Evolutionary conservation across 2,113 vertebrate genomes (phyloP), one percentile per base, ranked within the genome.

Genomic region (Anarhynchus alexandrinus): DNA sequence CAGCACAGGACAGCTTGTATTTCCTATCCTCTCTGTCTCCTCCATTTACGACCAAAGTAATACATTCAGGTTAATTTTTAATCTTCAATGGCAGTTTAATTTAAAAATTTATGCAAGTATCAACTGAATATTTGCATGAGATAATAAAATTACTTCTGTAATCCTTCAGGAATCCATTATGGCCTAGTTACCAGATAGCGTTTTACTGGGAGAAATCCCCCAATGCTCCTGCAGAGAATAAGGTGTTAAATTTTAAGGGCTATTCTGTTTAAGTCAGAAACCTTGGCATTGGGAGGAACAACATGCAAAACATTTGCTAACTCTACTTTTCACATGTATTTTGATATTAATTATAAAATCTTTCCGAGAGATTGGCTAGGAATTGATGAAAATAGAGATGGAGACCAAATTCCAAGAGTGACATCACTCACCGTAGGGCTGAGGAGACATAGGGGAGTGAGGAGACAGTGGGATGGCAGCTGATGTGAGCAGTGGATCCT

Each of bases 391-490:
- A 77, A 64, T 7, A 7, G 23, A 81, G 32, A 5, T 13, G 27
- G 10, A 90, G 27, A 34, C 17, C 11, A 23, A 57, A 51, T n/a
- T 36, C 16, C 47, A 61, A 36, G 9, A 11, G 25, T 0, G 3
- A 1, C 1, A 3, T 49, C 9, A 5, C 29, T 72, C 19, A 20
- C 12, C 9, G 1, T 8, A 20, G 10, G 19, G 29, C 21, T 76
- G 25, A 30, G 34, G 29, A 58, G 36, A 10, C 18, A 15, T 27
- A 47, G 18, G 6, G 7, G 9, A 85, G 9, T 17, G 25, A 74
- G 36, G 42, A 38, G 22, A 20, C 25, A 71, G 5, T 0, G 0
- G 78, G 65, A 59, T 0, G 2, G 21, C n/a, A 69, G 12, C 25
- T 3, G 15, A 6, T 29, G 74, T 18, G 13, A 95, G 32, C 30